Conservation (phyloP, 2,888 invertebrate species). For the Melinaea marsaeus region DNA sequence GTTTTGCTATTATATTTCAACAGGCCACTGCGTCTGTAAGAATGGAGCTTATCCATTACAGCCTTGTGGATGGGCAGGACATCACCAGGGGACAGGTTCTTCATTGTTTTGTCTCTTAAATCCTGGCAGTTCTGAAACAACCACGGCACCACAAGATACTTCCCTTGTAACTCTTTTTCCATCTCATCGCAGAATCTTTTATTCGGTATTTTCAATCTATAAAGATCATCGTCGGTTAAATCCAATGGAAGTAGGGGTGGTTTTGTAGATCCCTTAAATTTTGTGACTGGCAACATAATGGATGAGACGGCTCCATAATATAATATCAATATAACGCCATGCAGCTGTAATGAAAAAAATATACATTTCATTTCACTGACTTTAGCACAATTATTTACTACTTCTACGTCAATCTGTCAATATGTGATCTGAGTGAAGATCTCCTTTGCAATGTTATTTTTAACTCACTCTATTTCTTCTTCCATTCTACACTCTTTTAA, state of each 20-base stretch:
- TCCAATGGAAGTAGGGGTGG: constrained; percentile 6
- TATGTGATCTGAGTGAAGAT: too few species aligned
- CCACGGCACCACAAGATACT: constrained; percentile 48
- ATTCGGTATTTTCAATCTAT: constrained; percentile 40
- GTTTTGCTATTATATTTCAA: constrained; percentile 2
- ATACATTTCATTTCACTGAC: too few species aligned
- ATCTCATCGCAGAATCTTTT: constrained; percentile 44
- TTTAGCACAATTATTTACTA: too few species aligned
- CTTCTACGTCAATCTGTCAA: too few species aligned
- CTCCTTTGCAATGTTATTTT: too few species aligned
- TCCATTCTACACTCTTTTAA: too few species aligned
- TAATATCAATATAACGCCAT: background rate
- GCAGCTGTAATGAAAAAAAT: background rate
- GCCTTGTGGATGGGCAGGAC: constrained; percentile 33
- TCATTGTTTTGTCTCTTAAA: constrained; percentile 33
- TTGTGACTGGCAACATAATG: background rate
- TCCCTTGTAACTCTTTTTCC: constrained; percentile 32
- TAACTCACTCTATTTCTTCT: too few species aligned
- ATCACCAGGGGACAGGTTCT: constrained; percentile 10
- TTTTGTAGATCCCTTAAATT: constrained; percentile 8
- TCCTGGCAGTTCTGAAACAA: constrained; percentile 51
- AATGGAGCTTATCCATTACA: constrained; percentile 34
- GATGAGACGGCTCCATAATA: background rate
- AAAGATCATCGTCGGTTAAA: constrained; percentile 5
- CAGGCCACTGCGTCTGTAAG: constrained; percentile 27